These are phyloP conservation scores for Larimichthys polyactis DNA, from an alignment of 2,113 vertebrate species.

Conservation along the genomic window DNA sequence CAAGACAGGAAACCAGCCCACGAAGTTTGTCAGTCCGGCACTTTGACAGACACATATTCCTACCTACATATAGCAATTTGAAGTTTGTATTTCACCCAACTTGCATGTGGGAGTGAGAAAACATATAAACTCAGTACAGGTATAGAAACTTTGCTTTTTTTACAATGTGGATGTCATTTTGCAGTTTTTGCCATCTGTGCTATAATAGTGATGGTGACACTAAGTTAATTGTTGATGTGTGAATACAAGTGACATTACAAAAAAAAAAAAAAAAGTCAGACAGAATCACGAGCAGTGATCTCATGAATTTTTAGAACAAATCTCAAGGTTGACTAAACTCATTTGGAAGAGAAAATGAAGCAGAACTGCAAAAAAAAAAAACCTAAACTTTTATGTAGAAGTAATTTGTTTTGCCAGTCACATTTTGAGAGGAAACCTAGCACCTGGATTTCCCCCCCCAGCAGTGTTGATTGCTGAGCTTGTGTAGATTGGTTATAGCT, in stretches of 20 bases:
- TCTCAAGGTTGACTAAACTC: background rate
- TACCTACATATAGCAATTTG: constrained; percentile 21
- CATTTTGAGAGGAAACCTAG: background rate
- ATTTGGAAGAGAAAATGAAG: background rate
- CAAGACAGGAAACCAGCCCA: constrained; percentile 12
- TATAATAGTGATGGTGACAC: background rate
- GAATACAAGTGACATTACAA: no score
- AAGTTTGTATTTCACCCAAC: constrained; percentile 10
- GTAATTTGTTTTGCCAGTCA: background rate
- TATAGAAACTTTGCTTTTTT: background rate
- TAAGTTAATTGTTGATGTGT: no score
- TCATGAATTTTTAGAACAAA: background rate
- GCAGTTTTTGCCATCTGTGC: background rate
- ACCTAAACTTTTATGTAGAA: no score
- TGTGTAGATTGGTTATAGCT: no score
- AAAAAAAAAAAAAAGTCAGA: no score
- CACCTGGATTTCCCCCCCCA: no score
- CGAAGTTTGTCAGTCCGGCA: constrained; percentile 44
- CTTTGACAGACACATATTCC: constrained; percentile 26
- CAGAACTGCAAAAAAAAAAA: no score
- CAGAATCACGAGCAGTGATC: no score
- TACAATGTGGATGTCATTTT: background rate
- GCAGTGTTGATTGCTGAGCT: no score
- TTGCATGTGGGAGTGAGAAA: constrained; percentile 9
- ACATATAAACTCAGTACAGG: constrained; percentile 2